Base-by-base conservation (phyloP, 1,140 invertebrate genomes). In the Panagrolaimus sp. region DNA sequence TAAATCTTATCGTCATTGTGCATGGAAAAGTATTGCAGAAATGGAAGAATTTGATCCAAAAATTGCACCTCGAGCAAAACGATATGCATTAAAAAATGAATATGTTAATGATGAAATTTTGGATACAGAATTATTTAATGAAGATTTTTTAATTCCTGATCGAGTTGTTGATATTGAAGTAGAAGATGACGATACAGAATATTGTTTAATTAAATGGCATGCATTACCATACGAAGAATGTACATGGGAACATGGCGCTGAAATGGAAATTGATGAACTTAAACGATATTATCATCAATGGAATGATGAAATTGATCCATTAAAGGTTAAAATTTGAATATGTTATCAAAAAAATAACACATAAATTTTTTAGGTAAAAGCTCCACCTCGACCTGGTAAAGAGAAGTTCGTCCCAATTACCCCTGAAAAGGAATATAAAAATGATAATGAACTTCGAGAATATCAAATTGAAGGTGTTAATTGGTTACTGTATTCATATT, bases 391-490 rank as follows among this genome's bases (percentile, higher is more conserved):
- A 68, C 95, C 95, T n/a, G 87, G 87, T 71, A 87, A 91, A 7
- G 88, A 89, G 61, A 88, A 90, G 62, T 98, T 95, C 94, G 88
- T 89, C 5, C 93, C 97, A 84, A 84, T 96, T 63, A 91, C 94
- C 48, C 89, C 90, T 85, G 92, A 92, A 8, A 91, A 91, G n/a
- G 85, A 90, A 68, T 99, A 97, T 83, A 98, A 98, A 85, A 89
- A 89, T 76, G 89, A 89, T 25, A 99, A 98, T 78, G 91, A 88
- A 71, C 86, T 99, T 66, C 86, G 96, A 79, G 93, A 95, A 66
- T 99, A 99, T 85, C 96, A 99, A 86, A 85, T 98, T 45, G 96
- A 99, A 87, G 96, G 96, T 20, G 87, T 99, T 4, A 98, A 98
- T 85, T 99, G 96, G 96, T 86, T 99, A 14, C 88, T 92, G 7